phyloP scores from a whole-genome alignment of 2,113 vertebrate genomes.

The Chloropsis hardwickii region DNA sequence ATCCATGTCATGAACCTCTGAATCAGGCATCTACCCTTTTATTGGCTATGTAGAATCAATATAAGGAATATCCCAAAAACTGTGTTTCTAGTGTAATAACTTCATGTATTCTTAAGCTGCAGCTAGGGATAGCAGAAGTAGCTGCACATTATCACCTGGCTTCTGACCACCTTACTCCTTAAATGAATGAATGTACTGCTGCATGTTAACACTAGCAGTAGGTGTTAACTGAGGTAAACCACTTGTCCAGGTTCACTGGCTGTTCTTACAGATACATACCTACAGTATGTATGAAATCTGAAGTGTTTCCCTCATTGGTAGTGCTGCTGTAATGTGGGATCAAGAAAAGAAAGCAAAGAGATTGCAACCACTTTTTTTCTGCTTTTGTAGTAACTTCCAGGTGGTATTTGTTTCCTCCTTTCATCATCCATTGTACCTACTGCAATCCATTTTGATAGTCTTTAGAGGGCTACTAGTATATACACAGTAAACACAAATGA shows the following conservation, averaged over 20 bases:
- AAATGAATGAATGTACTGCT: background rate
- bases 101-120: background rate
- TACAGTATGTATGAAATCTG: background rate
- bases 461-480: background rate
- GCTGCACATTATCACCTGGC: background rate
- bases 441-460: background rate
- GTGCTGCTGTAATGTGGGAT: background rate
- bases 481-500: background rate
- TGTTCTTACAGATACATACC: background rate
- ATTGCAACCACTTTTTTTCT: background rate
- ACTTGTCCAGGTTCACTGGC: background rate
- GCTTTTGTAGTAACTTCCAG: background rate
- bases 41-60: background rate
- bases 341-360: background rate
- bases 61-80: background rate
- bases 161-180: background rate
- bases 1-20: background rate
- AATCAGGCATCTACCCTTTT: background rate
- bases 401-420: background rate
- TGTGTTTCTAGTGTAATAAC: background rate
- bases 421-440: background rate
- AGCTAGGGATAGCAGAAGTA: background rate
- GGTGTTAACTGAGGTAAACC: background rate
- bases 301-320: background rate
- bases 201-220: background rate